Evolutionary conservation across 2,888 invertebrate species (phyloP).

Genomic region (Sminthurinus aureus): DNA sequence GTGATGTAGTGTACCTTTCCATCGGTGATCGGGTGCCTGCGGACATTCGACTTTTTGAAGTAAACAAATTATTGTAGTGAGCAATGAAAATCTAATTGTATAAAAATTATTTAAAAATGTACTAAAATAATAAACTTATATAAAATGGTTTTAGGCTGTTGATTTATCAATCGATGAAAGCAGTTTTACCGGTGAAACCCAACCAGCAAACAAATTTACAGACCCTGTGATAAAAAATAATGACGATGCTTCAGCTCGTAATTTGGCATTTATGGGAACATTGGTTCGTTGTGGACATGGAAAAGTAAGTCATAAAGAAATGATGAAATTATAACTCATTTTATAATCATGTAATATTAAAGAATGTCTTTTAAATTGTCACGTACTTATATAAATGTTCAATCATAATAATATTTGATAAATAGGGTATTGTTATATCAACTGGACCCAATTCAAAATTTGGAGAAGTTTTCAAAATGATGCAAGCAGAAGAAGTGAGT

Average conservation of each 20-base stretch:
- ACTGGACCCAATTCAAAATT: slow-evolving; percentile 98
- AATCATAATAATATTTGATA: background rate
- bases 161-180: slow-evolving; percentile 97
- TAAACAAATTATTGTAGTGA: slow-evolving; percentile 55
- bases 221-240: slow-evolving; percentile 72
- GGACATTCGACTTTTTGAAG: slow-evolving; percentile 91
- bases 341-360: background rate
- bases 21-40: slow-evolving; percentile 98
- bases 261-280: slow-evolving; percentile 97
- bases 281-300: slow-evolving; percentile 94
- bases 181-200: slow-evolving; percentile 98
- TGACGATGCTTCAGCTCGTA: slow-evolving; percentile 65
- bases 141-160: slow-evolving; percentile 68
- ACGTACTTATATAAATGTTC: too few relatives aligned
- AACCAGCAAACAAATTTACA: slow-evolving; percentile 83
- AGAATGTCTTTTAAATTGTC: background rate
- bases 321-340: background rate
- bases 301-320: slow-evolving; percentile 70
- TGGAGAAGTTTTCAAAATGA: slow-evolving; percentile 98
- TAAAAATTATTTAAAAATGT: background rate
- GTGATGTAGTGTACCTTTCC: slow-evolving; percentile 90
- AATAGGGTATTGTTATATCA: slow-evolving; percentile 92
- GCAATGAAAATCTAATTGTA: background rate
- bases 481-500: slow-evolving; percentile 90
- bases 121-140: background rate